Base-by-base conservation (phyloP, 2,888 invertebrate genomes). In the Drosophila mayaguana region DNA sequence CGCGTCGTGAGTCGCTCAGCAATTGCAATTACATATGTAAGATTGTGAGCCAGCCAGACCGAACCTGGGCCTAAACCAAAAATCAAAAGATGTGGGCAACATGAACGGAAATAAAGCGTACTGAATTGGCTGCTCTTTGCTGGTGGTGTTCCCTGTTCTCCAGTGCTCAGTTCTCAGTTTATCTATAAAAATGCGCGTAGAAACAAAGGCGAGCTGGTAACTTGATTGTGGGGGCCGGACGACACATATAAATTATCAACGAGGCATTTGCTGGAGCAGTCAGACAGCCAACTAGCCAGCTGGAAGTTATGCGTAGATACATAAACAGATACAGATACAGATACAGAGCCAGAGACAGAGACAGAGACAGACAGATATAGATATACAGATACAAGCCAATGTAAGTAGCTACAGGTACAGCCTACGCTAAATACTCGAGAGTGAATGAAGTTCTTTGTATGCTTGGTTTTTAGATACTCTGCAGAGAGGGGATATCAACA, bases 181-280 rank as follows among this genome's bases (percentile, higher is more conserved):
- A 74, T 75, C 78, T 78, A 68, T 71, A 60, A 73, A 73, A 78
- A 78, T 63, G 72, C 81, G 78, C 75, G 70, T 80, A 81, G 78
- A 83, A 86, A 83, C 87, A 83, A 83, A 81, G 69, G 73, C 74
- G 54, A 70, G 73, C 69, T 81, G 77, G 83, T 81, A 76, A 83
- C 84, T 80, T 83, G 87, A 87, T 84, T 86, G 87, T 86, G 86
- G 86, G 86, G 88, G 87, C 88, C 82, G 88, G 84, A 80, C 88
- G 85, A 88, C 84, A 88, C 72, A 86, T 86, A 88, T 86, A 88
- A 84, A 86, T 86, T 86, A 86, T 86, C 75, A 84, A 72, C 80
- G 78, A 76, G 36, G 69, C 84, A 72, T 68, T 48, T 61, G 54
- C 50, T 43, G 67, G 51, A 38, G 61, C 65, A 57, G 22, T 18